A percentile compares a stretch with the other conserved stretches of the same genome.
These are phyloP conservation scores for Calyptommatus sinebrachiatus DNA, from an alignment of 2,113 vertebrate genomes.

Conservation along the genomic window DNA sequence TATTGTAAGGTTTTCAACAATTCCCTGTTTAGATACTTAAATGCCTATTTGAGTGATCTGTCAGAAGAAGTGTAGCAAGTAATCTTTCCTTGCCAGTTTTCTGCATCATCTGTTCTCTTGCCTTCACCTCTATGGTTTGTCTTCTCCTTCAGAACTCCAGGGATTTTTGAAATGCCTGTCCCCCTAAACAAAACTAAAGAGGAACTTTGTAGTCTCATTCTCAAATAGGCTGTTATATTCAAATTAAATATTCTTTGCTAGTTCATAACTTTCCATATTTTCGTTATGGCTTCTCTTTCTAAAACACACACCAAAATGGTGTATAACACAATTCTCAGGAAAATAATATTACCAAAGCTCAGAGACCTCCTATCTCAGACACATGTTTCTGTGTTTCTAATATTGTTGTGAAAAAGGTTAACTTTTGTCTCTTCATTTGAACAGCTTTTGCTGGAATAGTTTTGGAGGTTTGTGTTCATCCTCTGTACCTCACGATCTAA, in stretches of 20 bases:
- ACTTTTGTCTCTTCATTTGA: not conserved
- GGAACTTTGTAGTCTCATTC: not conserved
- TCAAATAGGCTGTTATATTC: not conserved
- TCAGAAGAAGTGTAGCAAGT: not conserved
- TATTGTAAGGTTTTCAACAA: not conserved
- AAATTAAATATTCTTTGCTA: not conserved
- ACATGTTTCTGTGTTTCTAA: not conserved
- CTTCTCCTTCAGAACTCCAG: not conserved
- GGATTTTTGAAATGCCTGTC: not conserved
- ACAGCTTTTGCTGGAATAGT: not conserved
- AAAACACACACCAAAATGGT: not conserved
- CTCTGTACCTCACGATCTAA: not conserved
- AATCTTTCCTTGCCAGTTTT: not conserved
- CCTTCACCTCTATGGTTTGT: not conserved
- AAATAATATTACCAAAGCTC: not conserved
- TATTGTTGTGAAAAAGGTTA: not conserved
- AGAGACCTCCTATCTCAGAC: not conserved
- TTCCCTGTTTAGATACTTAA: not conserved
- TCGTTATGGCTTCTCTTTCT: not conserved
- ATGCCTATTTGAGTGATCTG: not conserved
- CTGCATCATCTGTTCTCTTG: not conserved
- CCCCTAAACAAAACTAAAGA: not conserved
- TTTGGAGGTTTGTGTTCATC: slow-evolving; percentile 8
- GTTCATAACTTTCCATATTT: not conserved
- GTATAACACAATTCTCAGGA: not conserved